Evolutionary conservation across 2,113 vertebrate genomes (phyloP).

Genomic region (Solea senegalensis): DNA sequence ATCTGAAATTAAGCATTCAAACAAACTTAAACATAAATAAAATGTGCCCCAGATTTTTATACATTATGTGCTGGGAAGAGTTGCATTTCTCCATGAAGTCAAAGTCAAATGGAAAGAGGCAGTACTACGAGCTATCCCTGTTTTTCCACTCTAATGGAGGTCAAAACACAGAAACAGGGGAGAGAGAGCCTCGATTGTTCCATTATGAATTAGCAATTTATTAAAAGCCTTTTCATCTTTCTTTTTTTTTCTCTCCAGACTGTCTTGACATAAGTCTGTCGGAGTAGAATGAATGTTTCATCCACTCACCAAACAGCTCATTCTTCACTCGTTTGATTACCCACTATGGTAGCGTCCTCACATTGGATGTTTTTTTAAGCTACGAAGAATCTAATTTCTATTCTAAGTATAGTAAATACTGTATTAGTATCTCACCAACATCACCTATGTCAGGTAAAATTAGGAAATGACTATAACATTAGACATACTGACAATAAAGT

Average conservation of each 20-base stretch:
- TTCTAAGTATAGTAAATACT: no score
- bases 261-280: constrained; percentile 20
- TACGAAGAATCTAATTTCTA: background rate
- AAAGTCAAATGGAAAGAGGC: background rate
- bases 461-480: background rate
- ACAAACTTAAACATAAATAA: no score
- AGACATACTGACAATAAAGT: background rate
- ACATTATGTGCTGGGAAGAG: background rate
- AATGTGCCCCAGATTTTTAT: no score
- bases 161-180: constrained; percentile 1
- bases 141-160: background rate
- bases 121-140: background rate
- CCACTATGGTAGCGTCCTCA: background rate
- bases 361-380: background rate
- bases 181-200: constrained; percentile 19
- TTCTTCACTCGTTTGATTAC: constrained; percentile 9
- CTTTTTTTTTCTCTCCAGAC: background rate
- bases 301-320: constrained; percentile 5
- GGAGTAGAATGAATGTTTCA: constrained; percentile 33
- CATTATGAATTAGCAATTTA: constrained; percentile 23
- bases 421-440: background rate
- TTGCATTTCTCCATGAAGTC: background rate
- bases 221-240: constrained; percentile 38
- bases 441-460: background rate
- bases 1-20: no score